Evolutionary conservation across 2,888 invertebrate species (phyloP).

Genomic region (Agonopterix heracliana): DNA sequence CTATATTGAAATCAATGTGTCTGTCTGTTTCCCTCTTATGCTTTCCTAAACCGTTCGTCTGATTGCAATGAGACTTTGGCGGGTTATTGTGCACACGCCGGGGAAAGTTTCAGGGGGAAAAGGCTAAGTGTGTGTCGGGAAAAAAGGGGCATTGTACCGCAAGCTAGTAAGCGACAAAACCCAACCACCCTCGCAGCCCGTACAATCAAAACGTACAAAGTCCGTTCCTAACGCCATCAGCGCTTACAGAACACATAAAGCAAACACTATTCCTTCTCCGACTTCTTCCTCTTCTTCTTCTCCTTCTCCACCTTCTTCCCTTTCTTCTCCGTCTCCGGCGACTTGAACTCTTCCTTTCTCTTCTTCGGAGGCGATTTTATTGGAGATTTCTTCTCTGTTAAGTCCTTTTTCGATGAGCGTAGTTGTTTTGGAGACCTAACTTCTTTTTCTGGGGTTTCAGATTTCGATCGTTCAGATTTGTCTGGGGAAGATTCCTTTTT

Average conservation of each 20-base stretch:
- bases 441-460: slow-evolving; percentile 35
- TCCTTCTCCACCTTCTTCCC: slow-evolving; percentile 30
- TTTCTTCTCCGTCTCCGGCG: slow-evolving; percentile 40
- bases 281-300: slow-evolving; percentile 50
- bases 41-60: too few relatives aligned
- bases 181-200: too few relatives aligned
- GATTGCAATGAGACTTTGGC: too few relatives aligned
- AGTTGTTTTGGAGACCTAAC: slow-evolving; percentile 49
- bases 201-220: too few relatives aligned
- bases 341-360: slow-evolving; percentile 42
- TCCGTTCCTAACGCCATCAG: background rate
- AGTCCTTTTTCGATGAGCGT: slow-evolving; percentile 52
- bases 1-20: too few relatives aligned
- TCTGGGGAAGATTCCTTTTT: slow-evolving; percentile 11
- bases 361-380: slow-evolving; percentile 57
- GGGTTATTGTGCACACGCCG: too few relatives aligned
- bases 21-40: too few relatives aligned
- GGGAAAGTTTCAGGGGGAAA: too few relatives aligned
- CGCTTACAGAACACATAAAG: slow-evolving; percentile 51
- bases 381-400: slow-evolving; percentile 37
- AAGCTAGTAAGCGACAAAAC: too few relatives aligned
- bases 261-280: slow-evolving; percentile 69
- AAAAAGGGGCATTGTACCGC: too few relatives aligned
- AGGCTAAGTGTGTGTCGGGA: too few relatives aligned
- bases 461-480: slow-evolving; percentile 22